Evolutionary conservation across 92 coral and sea anemone genomes (phyloP), one percentile per base, ranked within the genome.

Genomic region (Muricea muricata): DNA sequence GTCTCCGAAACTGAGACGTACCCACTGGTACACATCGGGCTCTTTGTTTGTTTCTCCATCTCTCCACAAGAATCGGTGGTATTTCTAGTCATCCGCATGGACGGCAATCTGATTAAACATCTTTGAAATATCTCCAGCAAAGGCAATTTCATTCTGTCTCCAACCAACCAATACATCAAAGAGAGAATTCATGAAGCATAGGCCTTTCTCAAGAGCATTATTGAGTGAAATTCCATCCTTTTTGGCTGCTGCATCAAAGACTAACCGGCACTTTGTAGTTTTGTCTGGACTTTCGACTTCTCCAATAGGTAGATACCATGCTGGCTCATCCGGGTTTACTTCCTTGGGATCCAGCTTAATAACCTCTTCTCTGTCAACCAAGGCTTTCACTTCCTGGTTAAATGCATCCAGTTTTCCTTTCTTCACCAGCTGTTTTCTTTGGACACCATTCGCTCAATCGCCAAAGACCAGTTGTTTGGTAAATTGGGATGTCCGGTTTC

Each of bases 381-480:
- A 73, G 10, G 57, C 58, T 73, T 46, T 73, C 29, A 73, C 50
- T 23, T 73, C 79, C 13, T 41, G 3, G 58, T 73, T 73, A 26
- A 73, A 73, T 15, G 28, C 57, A 20, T 73, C 79, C 58, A 73
- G 21, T 30, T 46, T 73, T 18, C 79, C 60, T 13, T 41, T 73
- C 58, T 73, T 73, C 28, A 29, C 58, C 50, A 73, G 35, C 35
- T 73, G 79, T 18, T n/a, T 73, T 73, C 79, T 73, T 73, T 73
- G 3, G 90, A 68, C 13, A 74, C 56, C 90, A 91, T 85, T 47
- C 90, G 54, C 25, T 86, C 41, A 33, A 47, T 46, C 12, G 89
- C 92, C 7, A 79, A 30, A 18, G 87, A 80, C 77, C 85, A 87
- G 65, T 89, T 92, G 67, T 92, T 92, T 37, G 82, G 82, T 40